phyloP scores from a whole-genome alignment of 2,113 vertebrate genomes.

The Tenrec ecaudatus region DNA sequence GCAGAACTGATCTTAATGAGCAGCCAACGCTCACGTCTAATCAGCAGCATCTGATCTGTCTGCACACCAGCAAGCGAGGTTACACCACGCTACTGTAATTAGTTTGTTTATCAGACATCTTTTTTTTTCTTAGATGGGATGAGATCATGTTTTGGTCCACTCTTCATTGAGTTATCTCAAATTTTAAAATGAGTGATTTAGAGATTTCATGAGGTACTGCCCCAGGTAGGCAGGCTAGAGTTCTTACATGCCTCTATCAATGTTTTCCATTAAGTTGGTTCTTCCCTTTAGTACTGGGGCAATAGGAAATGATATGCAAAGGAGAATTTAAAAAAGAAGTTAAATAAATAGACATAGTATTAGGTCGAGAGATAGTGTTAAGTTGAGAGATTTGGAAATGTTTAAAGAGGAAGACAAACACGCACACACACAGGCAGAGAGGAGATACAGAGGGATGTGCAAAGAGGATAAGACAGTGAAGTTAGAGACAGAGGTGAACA shows the following conservation, averaged over 20 bases:
- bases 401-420: too few species aligned
- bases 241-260: constrained; percentile 2
- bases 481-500: too few species aligned
- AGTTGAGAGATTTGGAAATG: neutral
- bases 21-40: neutral
- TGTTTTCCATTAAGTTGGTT: constrained; percentile 37
- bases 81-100: constrained; percentile 34
- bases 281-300: neutral
- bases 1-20: constrained; percentile 47
- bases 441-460: too few species aligned
- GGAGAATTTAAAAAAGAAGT: constrained; percentile 32
- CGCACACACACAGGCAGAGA: too few species aligned
- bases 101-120: constrained; percentile 58
- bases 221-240: constrained; percentile 25
- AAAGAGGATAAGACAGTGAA: neutral
- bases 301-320: constrained; percentile 5
- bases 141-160: constrained; percentile 53
- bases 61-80: neutral
- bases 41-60: constrained; percentile 56
- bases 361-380: neutral
- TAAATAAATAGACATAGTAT: neutral
- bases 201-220: constrained; percentile 50
- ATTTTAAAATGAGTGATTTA: constrained; percentile 68
- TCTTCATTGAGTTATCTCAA: constrained; percentile 31
- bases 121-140: constrained; percentile 39